These are phyloP conservation scores for Phyllostomus hastatus DNA, from an alignment of 2,113 vertebrate species.

Conservation along the genomic window DNA sequence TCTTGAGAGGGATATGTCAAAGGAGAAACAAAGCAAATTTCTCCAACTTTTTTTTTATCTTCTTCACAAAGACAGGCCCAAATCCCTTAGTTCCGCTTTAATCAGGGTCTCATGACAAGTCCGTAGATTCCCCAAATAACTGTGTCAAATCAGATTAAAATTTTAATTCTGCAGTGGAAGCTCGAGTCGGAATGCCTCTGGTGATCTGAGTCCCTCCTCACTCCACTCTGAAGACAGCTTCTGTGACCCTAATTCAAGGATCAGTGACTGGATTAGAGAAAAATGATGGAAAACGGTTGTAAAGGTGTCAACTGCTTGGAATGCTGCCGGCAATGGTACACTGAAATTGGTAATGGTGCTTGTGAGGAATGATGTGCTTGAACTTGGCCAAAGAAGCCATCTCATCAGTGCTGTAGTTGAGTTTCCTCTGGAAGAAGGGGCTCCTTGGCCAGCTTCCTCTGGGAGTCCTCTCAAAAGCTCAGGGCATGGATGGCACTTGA, in stretches of 20 bases:
- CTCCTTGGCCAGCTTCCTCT: neutral
- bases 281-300: neutral
- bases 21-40: neutral
- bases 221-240: neutral
- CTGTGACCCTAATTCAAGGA: conserved; percentile 17
- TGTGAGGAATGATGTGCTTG: accelerated
- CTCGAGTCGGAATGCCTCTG: neutral
- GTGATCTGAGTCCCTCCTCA: neutral
- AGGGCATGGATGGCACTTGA: accelerated
- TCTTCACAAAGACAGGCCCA: neutral
- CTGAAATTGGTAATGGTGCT: neutral
- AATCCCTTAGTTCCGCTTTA: neutral
- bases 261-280: conserved; percentile 35
- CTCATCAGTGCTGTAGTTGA: accelerated
- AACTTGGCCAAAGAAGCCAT: accelerated
- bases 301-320: neutral
- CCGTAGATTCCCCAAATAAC: neutral
- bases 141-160: neutral
- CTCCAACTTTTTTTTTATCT: neutral
- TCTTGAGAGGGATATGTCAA: conserved; percentile 38
- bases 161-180: neutral
- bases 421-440: neutral
- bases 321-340: accelerated
- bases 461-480: neutral
- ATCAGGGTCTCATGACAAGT: conserved; percentile 11